These are phyloP conservation scores for Sylvicola cinctus DNA, from an alignment of 2,888 invertebrate species.

Conservation along the genomic window DNA sequence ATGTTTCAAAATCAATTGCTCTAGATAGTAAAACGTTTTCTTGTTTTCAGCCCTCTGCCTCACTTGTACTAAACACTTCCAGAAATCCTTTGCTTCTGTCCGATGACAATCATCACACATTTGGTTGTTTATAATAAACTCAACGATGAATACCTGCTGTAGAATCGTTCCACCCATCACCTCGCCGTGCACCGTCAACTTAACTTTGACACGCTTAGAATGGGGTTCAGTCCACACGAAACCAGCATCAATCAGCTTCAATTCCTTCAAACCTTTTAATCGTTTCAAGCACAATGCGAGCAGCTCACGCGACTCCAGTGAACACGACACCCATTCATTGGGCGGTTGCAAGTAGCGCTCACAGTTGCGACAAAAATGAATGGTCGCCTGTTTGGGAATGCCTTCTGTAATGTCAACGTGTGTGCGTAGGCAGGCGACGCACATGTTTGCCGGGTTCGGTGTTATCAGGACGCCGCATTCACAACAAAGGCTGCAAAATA, in stretches of 20 bases:
- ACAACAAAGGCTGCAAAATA: constrained; percentile 55
- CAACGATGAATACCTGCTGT: constrained; percentile 90
- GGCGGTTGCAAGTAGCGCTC: constrained; percentile 91
- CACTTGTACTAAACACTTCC: constrained; percentile 84
- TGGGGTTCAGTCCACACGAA: constrained; percentile 99
- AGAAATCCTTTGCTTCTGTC: constrained; percentile 91
- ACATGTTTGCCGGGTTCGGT: constrained; percentile 95
- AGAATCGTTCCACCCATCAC: constrained; percentile 75
- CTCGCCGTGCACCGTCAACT: constrained; percentile 89
- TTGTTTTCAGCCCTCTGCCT: constrained; percentile 77
- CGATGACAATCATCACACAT: constrained; percentile 98
- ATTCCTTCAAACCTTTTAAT: constrained; percentile 69
- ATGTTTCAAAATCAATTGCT: constrained; percentile 91
- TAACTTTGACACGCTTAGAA: constrained; percentile 90
- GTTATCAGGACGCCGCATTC: constrained; percentile 83
- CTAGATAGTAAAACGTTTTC: constrained; percentile 93
- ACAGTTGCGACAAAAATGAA: constrained; percentile 84
- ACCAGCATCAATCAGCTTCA: constrained; percentile 85
- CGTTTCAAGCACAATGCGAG: constrained; percentile 80
- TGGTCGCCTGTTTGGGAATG: constrained; percentile 79
- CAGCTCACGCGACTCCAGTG: constrained; percentile 80
- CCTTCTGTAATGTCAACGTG: constrained; percentile 90
- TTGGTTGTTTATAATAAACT: constrained; percentile 75
- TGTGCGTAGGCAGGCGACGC: constrained; percentile 78
- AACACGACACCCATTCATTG: constrained; percentile 63